Evolutionary conservation across 2,888 invertebrate genomes (phyloP), one percentile per base, ranked within the genome.

Genomic region (Tanypteryx hageni): DNA sequence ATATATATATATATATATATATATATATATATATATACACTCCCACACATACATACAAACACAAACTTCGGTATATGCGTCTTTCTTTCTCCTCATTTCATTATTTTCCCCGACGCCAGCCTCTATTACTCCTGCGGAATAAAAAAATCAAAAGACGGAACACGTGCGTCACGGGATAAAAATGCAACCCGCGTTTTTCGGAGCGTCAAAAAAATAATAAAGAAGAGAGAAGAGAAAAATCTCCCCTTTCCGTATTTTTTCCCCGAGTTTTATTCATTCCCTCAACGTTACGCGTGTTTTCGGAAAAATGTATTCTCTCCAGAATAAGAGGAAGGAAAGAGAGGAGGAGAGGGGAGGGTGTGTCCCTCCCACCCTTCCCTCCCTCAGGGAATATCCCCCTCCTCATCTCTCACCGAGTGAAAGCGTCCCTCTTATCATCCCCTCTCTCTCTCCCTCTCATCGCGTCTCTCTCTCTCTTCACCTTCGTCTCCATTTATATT

Each of bases 331-430:
- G 44, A 5, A 44, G 44, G 44, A n/a, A n/a, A n/a, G n/a, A n/a
- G n/a, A 3, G 44, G 44, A 44, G 1, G 5, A 44, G 44, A 44
- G 5, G 44, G 44, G 44, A 44, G 44, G 5, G 44, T 1, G 44
- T 44, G 44, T 44, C 44, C 27, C 76, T 76, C 22, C 22, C 76
- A 64, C 3, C 27, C 76, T 76, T 27, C 22, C 44, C 44, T 44
- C 44, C 76, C 76, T 76, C n/a, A 85, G 58, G 85, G 85, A 85
- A 85, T 85, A 58, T 85, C 22, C 22, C 22, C 2, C 81, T n/a
- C 22, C 14, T 22, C 27, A 22, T 10, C 22, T 22, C 27, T 0
- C 27, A 3, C 22, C 22, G 13, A 22, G 57, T 85, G 85, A 85
- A 85, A 85, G 58, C 85, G n/a, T 84, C 57, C 57, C 44, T 82